Conservation (phyloP, 1,140 invertebrate genomes). For the Probaryconus sp. region DNA sequence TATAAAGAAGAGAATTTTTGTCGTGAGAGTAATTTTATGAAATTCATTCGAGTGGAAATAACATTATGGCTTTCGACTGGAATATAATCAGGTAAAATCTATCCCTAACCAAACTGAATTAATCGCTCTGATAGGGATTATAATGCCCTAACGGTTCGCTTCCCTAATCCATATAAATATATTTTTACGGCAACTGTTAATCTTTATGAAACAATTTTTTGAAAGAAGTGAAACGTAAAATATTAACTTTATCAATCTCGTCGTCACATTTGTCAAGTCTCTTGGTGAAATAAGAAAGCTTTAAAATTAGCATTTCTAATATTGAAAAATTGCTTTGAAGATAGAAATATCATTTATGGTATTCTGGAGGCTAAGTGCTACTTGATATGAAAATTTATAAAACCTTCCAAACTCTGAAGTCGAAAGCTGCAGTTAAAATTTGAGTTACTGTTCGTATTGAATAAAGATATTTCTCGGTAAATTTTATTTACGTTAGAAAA, state of each 20-base stretch:
- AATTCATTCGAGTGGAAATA: constrained; percentile 4
- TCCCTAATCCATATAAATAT: constrained; percentile 18
- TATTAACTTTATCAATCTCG: constrained; percentile 23
- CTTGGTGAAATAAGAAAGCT: neutral
- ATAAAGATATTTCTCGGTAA: too few species aligned
- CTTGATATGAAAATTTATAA: too few species aligned
- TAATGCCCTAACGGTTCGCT: constrained; percentile 1
- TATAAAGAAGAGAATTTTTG: constrained; percentile 1
- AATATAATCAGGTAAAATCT: constrained; percentile 17
- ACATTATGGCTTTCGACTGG: constrained; percentile 7
- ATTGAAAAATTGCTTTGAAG: too few species aligned
- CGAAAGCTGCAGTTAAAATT: too few species aligned
- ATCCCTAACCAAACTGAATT: constrained; percentile 21
- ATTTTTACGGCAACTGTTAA: constrained; percentile 18
- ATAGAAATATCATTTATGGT: too few species aligned
- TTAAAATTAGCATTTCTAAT: constrained; percentile 18
- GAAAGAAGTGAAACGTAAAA: neutral
- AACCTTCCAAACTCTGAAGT: too few species aligned
- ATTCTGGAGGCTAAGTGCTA: too few species aligned
- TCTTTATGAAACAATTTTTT: constrained; percentile 27
- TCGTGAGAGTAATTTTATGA: constrained; percentile 9
- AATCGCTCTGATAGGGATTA: too few species aligned
- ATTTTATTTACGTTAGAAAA: too few species aligned
- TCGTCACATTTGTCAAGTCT: constrained; percentile 16
- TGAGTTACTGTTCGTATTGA: too few species aligned